A percentile compares a stretch with the other conserved stretches of the same genome.
These are phyloP conservation scores for Tethya wilhelma DNA, from an alignment of 37 sponge, comb jelly and placozoan species.

Conservation along the genomic window DNA sequence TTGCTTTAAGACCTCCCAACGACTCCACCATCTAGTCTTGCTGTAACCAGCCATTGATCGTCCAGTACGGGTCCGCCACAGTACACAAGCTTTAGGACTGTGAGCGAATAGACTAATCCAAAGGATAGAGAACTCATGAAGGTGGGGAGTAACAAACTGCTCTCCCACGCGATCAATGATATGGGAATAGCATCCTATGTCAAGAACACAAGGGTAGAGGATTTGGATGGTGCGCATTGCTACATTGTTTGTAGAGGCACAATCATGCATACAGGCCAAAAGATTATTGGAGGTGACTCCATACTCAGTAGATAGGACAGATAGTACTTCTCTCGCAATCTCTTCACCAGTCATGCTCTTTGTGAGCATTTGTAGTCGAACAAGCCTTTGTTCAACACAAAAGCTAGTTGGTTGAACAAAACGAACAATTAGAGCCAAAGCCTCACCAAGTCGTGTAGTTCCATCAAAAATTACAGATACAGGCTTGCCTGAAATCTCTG, in stretches of 20 bases:
- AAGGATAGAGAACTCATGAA: slow-evolving; percentile 9
- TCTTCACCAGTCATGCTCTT: slow-evolving; percentile 15
- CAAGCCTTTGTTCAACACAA: not conserved
- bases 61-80: slow-evolving; percentile 39
- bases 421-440: not conserved
- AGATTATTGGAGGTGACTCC: not conserved
- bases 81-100: slow-evolving; percentile 28
- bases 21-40: slow-evolving; percentile 55
- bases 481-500: slow-evolving; percentile 9
- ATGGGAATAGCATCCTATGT: slow-evolving; percentile 51
- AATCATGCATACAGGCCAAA: slow-evolving; percentile 14
- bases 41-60: slow-evolving; percentile 32
- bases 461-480: slow-evolving; percentile 19
- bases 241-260: too few relatives aligned
- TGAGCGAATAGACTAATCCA: slow-evolving; percentile 42
- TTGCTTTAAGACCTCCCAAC: slow-evolving; percentile 44
- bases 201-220: not conserved
- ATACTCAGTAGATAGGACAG: not conserved
- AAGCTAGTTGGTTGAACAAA: too few relatives aligned
- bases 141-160: slow-evolving; percentile 14
- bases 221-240: not conserved
- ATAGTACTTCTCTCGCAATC: slow-evolving; percentile 10
- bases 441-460: slow-evolving; percentile 3
- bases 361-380: slow-evolving; percentile 10
- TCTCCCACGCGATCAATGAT: slow-evolving; percentile 44